Evolutionary conservation across 2,797 vertebrate genomes (phyloP), one percentile per base, ranked within the genome.

Genomic region (Diceros bicornis): DNA sequence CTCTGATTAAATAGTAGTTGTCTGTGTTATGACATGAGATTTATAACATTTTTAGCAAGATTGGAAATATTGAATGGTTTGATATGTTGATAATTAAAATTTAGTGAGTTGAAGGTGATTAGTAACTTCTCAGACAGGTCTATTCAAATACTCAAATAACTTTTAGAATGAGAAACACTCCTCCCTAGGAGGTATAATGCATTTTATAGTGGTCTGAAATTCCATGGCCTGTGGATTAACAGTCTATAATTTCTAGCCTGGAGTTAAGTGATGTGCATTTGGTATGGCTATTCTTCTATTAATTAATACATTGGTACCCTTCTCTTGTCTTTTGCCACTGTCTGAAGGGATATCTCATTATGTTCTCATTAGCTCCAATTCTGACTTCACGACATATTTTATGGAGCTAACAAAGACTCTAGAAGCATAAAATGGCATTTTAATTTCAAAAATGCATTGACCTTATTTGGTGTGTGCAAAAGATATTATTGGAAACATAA

Each of bases 71-170:
- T 47, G 91, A 96, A 55, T 79, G 2, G 32, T 59, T 94, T 96
- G 64, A 94, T 79, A 77, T 86, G n/a, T 44, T 94, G 64, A 77
- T 96, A 89, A 91, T 94, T 93, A 93, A 96, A 77, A 96, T 95
- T 84, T 20, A 2, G 21, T 93, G 69, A 94, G 25, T 89, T 96
- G 68, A 86, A 97, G 44, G 25, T 96, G 77, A 96, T 94, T 87
- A 89, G 72, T 81, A 92, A 41, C 34, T 95, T 97, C 44, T 93
- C 55, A 78, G 18, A 74, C 74, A 90, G 68, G 47, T 89, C n/a
- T 74, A 52, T 75, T 93, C 91, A 93, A 86, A 91, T 74, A 95
- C 23, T 94, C n/a, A 91, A 59, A 83, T 62, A 90, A 78, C 68
- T 86, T 94, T 78, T 77, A 74, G 37, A 64, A 75, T 90, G 85